Conservation (phyloP, 2,797 vertebrate genomes). For the Notolabrus celidotus region DNA sequence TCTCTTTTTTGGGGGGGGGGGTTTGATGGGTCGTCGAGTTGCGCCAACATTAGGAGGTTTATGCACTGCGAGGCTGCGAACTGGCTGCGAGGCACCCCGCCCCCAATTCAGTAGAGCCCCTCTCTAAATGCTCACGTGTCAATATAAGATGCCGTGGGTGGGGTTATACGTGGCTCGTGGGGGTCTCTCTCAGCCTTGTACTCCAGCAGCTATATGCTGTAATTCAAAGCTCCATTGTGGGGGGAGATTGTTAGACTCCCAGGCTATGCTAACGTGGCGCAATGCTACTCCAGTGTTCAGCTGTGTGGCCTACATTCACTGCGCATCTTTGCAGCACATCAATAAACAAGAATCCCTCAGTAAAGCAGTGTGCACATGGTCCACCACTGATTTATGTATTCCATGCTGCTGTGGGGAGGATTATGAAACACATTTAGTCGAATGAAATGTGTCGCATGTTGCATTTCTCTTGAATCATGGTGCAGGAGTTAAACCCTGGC, state of each 20-base stretch:
- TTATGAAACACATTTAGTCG: too few species aligned
- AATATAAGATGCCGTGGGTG: constrained; percentile 58
- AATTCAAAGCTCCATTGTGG: not conserved
- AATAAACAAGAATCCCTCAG: not conserved
- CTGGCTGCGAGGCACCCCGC: constrained; percentile 30
- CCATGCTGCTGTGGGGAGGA: too few species aligned
- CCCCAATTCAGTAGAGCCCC: constrained; percentile 25
- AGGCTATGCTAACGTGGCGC: too few species aligned
- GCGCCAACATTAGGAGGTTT: not conserved
- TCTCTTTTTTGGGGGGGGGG: too few species aligned
- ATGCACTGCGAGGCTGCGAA: not conserved
- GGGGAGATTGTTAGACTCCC: too few species aligned
- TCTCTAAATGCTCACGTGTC: constrained; percentile 80
- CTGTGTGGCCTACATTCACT: not conserved
- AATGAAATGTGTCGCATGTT: too few species aligned
- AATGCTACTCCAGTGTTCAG: too few species aligned
- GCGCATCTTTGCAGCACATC: not conserved
- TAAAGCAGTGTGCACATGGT: not conserved
- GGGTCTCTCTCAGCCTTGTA: not conserved
- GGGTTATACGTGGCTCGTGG: constrained; percentile 73
- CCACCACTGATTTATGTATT: accelerated
- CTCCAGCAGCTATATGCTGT: not conserved
- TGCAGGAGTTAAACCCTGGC: too few species aligned
- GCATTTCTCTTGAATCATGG: too few species aligned
- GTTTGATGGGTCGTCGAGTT: too few species aligned